Conservation (phyloP, 1,140 invertebrate genomes). For the Drosophila lacertosa region DNA sequence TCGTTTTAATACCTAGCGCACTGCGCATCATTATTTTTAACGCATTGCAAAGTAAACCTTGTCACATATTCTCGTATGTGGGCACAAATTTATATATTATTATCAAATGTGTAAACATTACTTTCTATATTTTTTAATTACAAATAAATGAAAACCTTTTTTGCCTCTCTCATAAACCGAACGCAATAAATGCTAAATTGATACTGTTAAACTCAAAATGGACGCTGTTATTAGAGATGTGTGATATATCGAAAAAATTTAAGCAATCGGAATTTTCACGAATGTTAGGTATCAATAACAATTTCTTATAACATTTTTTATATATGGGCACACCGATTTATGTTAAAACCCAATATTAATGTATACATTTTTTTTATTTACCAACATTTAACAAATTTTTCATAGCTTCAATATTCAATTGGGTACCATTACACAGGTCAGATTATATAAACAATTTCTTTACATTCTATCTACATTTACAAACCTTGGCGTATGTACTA, state of each 20-base stretch:
- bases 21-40: constrained; percentile 37
- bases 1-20: constrained; percentile 38
- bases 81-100: constrained; percentile 12
- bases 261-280: background rate
- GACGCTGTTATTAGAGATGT: constrained; percentile 27
- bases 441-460: no score
- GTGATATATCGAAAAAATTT: constrained; percentile 11
- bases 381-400: no score
- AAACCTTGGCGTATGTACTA: no score
- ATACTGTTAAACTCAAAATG: constrained; percentile 30
- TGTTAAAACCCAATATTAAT: background rate
- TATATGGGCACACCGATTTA: constrained; percentile 1
- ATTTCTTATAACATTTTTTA: background rate
- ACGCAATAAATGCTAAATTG: constrained; percentile 39
- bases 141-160: constrained; percentile 22
- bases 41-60: background rate
- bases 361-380: background rate
- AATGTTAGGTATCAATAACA: background rate
- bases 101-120: constrained; percentile 3
- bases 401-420: no score
- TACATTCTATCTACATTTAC: no score
- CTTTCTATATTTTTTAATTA: constrained; percentile 13
- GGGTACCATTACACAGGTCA: no score
- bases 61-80: constrained; percentile 5
- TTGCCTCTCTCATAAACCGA: constrained; percentile 33